phyloP scores from a whole-genome alignment of 2,113 vertebrate genomes.

The Puma concolor region DNA sequence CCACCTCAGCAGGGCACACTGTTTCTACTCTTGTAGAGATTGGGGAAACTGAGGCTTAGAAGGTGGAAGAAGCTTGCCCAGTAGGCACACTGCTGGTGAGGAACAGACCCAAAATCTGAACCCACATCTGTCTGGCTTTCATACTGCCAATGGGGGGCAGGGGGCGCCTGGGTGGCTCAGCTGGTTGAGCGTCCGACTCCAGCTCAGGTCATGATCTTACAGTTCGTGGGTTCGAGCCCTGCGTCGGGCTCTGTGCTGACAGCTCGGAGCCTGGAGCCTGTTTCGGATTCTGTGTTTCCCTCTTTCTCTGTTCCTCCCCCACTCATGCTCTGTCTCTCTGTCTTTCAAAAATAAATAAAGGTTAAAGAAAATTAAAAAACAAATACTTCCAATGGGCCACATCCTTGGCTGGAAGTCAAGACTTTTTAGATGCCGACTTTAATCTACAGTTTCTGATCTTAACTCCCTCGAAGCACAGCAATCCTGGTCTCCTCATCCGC shows the following conservation, averaged over 20 bases:
- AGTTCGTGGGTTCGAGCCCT: no score
- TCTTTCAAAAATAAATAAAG: no score
- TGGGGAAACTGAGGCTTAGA: neutral
- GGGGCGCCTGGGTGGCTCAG: no score
- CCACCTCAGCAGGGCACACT: neutral
- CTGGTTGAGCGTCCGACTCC: no score
- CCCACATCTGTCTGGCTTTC: neutral
- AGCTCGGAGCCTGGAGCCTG: no score
- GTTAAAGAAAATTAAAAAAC: no score
- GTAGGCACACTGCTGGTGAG: neutral
- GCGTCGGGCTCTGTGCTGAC: no score
- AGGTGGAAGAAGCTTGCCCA: neutral
- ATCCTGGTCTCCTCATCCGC: neutral
- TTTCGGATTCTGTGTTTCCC: no score
- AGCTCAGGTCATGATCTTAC: no score
- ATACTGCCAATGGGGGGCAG: neutral
- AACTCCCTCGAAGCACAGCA: neutral
- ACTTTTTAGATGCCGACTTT: neutral
- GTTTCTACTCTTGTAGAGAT: neutral
- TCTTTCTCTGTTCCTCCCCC: no score
- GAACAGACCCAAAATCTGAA: neutral
- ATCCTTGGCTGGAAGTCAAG: neutral
- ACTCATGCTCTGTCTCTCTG: no score
- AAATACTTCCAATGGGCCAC: neutral
- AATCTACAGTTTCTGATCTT: neutral